Evolutionary conservation across 2,888 invertebrate species (phyloP).

Genomic region (Dioctria linearis): DNA sequence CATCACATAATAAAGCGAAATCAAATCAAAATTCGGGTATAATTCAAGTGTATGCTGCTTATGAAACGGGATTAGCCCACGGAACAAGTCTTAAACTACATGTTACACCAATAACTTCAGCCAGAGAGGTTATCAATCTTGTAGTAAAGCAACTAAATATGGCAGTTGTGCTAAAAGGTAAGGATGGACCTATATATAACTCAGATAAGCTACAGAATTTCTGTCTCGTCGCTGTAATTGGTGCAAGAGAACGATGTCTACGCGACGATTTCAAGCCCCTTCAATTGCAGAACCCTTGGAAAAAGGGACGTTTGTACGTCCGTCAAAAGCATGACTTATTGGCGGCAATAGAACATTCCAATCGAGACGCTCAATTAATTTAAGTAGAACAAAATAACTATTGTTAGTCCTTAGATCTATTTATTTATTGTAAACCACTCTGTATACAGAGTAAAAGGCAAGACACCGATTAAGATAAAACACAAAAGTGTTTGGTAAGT

Average conservation of each 20-base stretch:
- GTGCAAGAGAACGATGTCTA: constrained; percentile 93
- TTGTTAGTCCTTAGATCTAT: no score
- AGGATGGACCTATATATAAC: constrained; percentile 88
- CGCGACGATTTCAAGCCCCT: constrained; percentile 95
- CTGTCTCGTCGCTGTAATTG: constrained; percentile 95
- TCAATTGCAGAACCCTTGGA: constrained; percentile 96
- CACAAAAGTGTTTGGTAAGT: no score
- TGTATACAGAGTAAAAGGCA: no score
- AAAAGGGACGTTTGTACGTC: constrained; percentile 93
- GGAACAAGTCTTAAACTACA: constrained; percentile 95
- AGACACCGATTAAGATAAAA: no score
- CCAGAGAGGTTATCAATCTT: constrained; percentile 94
- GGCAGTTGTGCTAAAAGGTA: constrained; percentile 89
- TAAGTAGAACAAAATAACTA: constrained; percentile 58
- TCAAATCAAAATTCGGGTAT: constrained; percentile 65
- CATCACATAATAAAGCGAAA: constrained; percentile 61
- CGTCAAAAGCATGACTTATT: constrained; percentile 91
- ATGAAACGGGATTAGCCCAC: constrained; percentile 93
- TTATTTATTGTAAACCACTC: no score
- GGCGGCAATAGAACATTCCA: constrained; percentile 90
- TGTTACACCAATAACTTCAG: constrained; percentile 93
- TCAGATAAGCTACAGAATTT: constrained; percentile 89
- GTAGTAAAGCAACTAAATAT: constrained; percentile 97
- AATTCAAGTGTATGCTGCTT: constrained; percentile 93
- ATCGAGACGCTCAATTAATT: constrained; percentile 78